Evolutionary conservation across 2,888 invertebrate genomes (phyloP).

Genomic region (Caenorhabditis doughertyi): DNA sequence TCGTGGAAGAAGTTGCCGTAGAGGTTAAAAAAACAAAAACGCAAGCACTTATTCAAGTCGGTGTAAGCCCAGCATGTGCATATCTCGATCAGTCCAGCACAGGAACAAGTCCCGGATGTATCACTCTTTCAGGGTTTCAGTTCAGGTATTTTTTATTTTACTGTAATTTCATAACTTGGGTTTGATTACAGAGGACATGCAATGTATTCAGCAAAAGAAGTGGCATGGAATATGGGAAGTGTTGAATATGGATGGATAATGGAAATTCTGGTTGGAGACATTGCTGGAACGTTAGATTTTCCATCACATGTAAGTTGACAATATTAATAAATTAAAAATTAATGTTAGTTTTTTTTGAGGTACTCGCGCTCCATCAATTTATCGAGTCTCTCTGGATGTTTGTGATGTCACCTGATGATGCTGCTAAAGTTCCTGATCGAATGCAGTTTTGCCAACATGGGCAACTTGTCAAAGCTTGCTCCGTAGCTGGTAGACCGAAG

Average conservation of each 20-base stretch:
- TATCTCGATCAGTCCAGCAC: conserved; percentile 57
- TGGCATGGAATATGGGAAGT: conserved; percentile 93
- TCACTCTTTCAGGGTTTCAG: conserved; percentile 87
- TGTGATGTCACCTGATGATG: conserved; percentile 93
- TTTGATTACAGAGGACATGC: conserved; percentile 89
- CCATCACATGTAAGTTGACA: conserved; percentile 70
- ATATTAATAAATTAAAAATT: not conserved
- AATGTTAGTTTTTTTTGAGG: conserved; percentile 83
- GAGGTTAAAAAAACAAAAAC: conserved; percentile 96
- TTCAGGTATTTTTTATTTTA: conserved; percentile 84
- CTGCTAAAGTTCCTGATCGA: conserved; percentile 90
- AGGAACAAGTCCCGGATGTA: conserved; percentile 74
- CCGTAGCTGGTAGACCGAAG: conserved; percentile 38
- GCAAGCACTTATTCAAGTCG: conserved; percentile 91
- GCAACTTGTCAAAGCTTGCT: conserved; percentile 56
- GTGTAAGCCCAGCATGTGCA: conserved; percentile 65
- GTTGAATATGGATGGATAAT: conserved; percentile 98
- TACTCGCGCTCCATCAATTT: conserved; percentile 91
- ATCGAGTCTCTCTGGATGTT: conserved; percentile 92
- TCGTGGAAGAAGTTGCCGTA: conserved; percentile 87
- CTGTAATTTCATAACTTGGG: no score
- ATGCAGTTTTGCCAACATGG: conserved; percentile 85
- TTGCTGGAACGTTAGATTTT: conserved; percentile 91
- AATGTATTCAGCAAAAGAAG: conserved; percentile 91
- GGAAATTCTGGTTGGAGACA: conserved; percentile 93